A percentile compares a stretch with the other conserved stretches of the same genome.
Conservation (phyloP, 2,888 invertebrate genomes). For the Diaphora mendica region DNA sequence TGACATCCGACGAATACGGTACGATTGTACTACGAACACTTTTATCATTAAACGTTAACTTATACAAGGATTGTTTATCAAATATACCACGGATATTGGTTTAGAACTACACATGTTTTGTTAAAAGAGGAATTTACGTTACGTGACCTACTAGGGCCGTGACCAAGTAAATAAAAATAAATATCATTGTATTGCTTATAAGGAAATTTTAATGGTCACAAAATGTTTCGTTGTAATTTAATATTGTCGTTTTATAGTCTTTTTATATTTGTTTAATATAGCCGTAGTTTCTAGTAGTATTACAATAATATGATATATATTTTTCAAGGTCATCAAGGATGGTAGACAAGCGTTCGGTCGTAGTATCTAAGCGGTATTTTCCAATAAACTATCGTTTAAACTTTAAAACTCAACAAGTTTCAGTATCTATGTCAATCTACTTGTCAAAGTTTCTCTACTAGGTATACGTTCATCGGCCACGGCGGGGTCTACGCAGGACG, state of each 20-base stretch:
- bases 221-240: neutral
- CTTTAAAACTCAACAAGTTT: neutral
- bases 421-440: neutral
- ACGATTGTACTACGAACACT: conserved; percentile 27
- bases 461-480: neutral
- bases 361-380: neutral
- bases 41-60: neutral
- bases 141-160: too few species aligned
- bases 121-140: neutral
- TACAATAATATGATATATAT: neutral
- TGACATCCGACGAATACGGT: conserved; percentile 47
- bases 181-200: neutral
- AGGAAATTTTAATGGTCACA: too few species aligned
- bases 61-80: conserved; percentile 19
- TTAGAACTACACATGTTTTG: neutral
- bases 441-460: conserved; percentile 17
- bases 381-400: neutral
- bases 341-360: neutral
- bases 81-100: conserved; percentile 7
- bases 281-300: neutral
- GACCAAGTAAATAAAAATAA: neutral
- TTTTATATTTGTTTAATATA: neutral
- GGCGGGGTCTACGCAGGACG: conserved; percentile 41
- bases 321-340: neutral
- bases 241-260: too few species aligned